These are phyloP conservation scores for Scolopax rusticola DNA, from an alignment of 2,797 vertebrate species.

Conservation along the genomic window DNA sequence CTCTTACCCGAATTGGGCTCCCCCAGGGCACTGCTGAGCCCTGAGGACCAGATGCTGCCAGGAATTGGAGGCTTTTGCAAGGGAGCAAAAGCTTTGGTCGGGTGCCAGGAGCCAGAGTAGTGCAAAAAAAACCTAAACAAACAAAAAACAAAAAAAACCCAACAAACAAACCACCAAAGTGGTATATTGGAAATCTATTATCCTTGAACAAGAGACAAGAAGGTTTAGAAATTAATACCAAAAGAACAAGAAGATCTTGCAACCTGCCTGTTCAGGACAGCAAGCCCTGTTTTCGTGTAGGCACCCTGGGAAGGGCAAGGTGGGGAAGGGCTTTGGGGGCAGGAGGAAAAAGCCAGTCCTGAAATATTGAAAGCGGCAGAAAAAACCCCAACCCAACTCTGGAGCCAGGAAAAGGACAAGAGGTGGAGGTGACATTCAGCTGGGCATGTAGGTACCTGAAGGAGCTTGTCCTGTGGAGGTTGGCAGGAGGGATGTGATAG, in stretches of 20 bases:
- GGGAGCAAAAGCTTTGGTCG: background rate
- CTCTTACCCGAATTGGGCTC: background rate
- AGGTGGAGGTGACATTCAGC: background rate
- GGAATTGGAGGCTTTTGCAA: background rate
- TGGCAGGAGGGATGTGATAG: background rate
- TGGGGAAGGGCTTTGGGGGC: background rate
- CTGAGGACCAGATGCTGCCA: background rate
- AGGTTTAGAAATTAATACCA: background rate
- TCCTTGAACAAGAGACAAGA: background rate
- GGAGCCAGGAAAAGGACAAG: background rate
- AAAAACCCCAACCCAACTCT: background rate
- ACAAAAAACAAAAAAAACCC: too few species aligned
- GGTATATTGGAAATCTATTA: background rate
- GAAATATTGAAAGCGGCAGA: background rate
- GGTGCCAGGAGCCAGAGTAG: background rate
- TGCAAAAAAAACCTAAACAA: background rate
- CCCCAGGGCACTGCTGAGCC: background rate
- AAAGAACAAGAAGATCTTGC: rapidly evolving
- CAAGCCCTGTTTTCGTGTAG: background rate
- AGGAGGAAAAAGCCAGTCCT: background rate
- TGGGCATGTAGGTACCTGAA: background rate
- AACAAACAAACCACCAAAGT: background rate
- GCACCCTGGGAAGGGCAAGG: background rate
- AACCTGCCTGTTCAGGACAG: background rate
- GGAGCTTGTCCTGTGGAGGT: background rate